Base-by-base conservation (phyloP, 2,797 vertebrate species). In the Sebastes oblongus region DNA sequence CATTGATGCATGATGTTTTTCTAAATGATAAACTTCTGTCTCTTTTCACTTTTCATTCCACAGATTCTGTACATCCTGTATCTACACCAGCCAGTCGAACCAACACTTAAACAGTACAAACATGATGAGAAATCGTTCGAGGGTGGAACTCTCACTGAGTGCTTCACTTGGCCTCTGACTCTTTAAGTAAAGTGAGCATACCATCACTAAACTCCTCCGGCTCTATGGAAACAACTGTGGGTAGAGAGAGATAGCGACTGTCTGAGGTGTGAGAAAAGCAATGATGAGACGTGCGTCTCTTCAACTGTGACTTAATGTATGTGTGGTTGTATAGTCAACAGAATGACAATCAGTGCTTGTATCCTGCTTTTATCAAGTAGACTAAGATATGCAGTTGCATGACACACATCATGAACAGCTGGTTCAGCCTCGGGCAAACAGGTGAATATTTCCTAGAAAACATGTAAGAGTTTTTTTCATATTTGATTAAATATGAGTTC, bases 171-270 rank as follows among this genome's bases (percentile, higher is more conserved):
- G 80, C 69, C 75, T 75, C 30, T 64, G 78, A 80, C 74, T 77
- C 67, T 36, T 78, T 8, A 34, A 68, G 55, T 46, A 71, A 71
- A 80, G 66, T 30, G 29, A 85, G 67, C 75, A 88, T 80, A 2
- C 70, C 77, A 42, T 64, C 29, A 69, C 30, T 80, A 39, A 71
- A 72, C 46, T n/a, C 70, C 64, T 16, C 4, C 39, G 12, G 62
- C 66, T 79, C 86, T 81, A 69, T 82, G 87, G 90, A 92, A 90
- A 92, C 88, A 50, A 70, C 72, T 8, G 83, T 30, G 76, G 88
- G 86, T 24, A 76, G 85, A 79, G 20, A 16, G 6, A 29, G 64
- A 77, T 56, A 36, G 25, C 1, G 8, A 58, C 64, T 3, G 64
- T 46, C 25, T 76, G 59, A 84, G 39, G 61, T 75, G 74, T 71